phyloP scores from a whole-genome alignment of 1,140 invertebrate species.

The Drosophila nebulosa region DNA sequence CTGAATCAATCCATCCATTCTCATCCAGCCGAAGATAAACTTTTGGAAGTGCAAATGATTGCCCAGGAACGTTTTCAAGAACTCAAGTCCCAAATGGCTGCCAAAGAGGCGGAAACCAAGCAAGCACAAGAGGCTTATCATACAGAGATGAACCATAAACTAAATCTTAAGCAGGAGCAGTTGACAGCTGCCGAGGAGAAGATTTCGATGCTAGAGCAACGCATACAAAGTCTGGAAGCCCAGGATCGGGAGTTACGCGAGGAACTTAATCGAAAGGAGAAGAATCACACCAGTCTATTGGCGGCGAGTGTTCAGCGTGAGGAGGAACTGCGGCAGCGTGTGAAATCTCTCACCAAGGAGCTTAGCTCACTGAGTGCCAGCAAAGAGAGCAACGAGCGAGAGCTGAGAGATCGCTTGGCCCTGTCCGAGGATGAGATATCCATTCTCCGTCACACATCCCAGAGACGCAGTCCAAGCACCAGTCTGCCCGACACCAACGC shows the following conservation, averaged over 20 bases:
- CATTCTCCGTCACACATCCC: conserved; percentile 60
- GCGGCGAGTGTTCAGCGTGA: conserved; percentile 61
- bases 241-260: conserved; percentile 71
- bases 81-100: conserved; percentile 57
- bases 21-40: conserved; percentile 54
- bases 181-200: conserved; percentile 45
- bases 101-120: conserved; percentile 56
- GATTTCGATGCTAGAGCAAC: conserved; percentile 63
- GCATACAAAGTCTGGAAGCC: conserved; percentile 55
- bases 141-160: conserved; percentile 51
- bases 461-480: conserved; percentile 42
- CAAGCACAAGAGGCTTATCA: conserved; percentile 59
- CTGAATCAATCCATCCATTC: not conserved
- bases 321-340: conserved; percentile 60
- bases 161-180: conserved; percentile 55
- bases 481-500: conserved; percentile 43
- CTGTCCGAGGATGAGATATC: conserved; percentile 76
- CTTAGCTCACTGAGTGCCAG: conserved; percentile 45
- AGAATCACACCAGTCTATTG: conserved; percentile 44
- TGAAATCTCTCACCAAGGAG: conserved; percentile 61
- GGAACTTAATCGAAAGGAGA: conserved; percentile 54
- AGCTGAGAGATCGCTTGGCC: conserved; percentile 68
- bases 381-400: conserved; percentile 55
- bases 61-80: conserved; percentile 60
- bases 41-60: conserved; percentile 60